phyloP scores from a whole-genome alignment of 2,888 invertebrate species.

The Byasa hedistus region DNA sequence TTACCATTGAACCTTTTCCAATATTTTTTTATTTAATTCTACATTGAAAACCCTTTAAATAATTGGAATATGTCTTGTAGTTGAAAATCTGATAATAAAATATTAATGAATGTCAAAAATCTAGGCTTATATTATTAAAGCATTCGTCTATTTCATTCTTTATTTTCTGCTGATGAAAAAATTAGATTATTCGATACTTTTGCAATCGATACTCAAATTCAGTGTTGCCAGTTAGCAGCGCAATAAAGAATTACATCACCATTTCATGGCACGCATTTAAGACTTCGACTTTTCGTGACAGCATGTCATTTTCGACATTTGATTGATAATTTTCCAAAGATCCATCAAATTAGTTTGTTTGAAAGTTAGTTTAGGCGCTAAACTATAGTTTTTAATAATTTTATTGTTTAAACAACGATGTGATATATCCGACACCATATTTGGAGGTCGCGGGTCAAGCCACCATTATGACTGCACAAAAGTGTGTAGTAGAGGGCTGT shows the following conservation, averaged over 20 bases:
- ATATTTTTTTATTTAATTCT: too few species aligned
- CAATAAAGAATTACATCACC: conserved; percentile 73
- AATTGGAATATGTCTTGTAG: too few species aligned
- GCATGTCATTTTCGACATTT: conserved; percentile 80
- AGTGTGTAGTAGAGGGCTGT: conserved; percentile 77
- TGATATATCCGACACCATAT: conserved; percentile 64
- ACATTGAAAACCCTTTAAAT: too few species aligned
- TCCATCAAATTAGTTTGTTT: conserved; percentile 79
- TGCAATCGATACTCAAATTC: conserved; percentile 17
- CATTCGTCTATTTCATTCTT: too few species aligned
- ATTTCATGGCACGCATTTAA: conserved; percentile 76
- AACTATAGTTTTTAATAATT: conserved; percentile 65
- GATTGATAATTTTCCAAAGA: conserved; percentile 79
- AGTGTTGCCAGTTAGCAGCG: conserved; percentile 58
- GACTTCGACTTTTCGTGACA: conserved; percentile 79
- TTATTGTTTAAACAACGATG: conserved; percentile 59
- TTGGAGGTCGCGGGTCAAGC: conserved; percentile 53
- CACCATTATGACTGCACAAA: conserved; percentile 67
- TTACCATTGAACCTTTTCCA: too few species aligned
- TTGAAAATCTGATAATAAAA: too few species aligned
- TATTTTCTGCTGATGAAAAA: neutral
- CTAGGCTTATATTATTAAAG: too few species aligned
- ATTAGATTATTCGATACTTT: conserved; percentile 12
- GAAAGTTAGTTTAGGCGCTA: conserved; percentile 78
- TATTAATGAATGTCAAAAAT: too few species aligned